Conservation (phyloP, 2,888 invertebrate species). For the Stenichneumon culpator region DNA sequence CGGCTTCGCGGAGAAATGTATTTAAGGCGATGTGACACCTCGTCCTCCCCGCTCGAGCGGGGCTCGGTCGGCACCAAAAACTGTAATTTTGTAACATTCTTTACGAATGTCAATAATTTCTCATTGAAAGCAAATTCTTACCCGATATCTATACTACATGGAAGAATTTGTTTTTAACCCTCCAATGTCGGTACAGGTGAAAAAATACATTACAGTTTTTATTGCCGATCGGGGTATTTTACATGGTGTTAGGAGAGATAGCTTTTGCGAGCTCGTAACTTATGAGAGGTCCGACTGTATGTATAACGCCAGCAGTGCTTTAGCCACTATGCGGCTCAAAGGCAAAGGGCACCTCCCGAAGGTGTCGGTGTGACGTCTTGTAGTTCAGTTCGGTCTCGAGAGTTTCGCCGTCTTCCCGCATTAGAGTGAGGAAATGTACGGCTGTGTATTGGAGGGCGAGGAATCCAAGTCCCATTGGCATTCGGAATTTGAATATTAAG, state of each 20-base stretch:
- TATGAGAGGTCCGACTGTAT: neutral
- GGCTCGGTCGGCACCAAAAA: too few species aligned
- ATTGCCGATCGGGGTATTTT: too few species aligned
- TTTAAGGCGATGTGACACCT: too few species aligned
- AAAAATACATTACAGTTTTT: too few species aligned
- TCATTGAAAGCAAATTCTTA: too few species aligned
- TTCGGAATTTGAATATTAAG: neutral
- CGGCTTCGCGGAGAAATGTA: too few species aligned
- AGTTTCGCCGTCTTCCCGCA: constrained; percentile 5
- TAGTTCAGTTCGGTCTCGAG: constrained; percentile 30
- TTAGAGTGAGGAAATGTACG: constrained; percentile 32
- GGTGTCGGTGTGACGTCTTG: constrained; percentile 36
- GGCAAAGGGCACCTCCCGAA: constrained; percentile 28
- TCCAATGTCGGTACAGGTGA: too few species aligned
- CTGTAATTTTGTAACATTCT: too few species aligned
- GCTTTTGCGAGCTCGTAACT: neutral
- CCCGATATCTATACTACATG: too few species aligned
- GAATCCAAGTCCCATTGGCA: neutral
- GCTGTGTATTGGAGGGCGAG: neutral
- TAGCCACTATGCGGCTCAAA: neutral
- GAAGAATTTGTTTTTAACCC: too few species aligned
- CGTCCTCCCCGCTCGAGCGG: too few species aligned
- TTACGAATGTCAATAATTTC: too few species aligned
- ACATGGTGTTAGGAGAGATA: neutral
- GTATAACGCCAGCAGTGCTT: neutral